Evolutionary conservation across 2,888 invertebrate genomes (phyloP).

Genomic region (Lomographa bimaculata): DNA sequence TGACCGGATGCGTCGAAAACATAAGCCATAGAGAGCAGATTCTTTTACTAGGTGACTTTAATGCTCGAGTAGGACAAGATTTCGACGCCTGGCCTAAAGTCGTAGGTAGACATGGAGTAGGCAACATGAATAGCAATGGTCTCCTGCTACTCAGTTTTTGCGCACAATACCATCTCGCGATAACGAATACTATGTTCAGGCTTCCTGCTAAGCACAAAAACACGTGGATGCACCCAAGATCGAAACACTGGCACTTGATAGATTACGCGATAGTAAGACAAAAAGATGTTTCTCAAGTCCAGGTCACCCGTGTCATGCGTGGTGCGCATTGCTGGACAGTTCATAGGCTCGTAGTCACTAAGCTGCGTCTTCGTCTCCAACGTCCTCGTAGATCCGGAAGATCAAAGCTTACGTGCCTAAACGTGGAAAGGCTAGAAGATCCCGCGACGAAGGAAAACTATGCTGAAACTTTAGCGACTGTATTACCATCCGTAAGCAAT

Average conservation of each 20-base stretch:
- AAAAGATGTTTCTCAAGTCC: neutral
- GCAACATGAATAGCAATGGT: slow-evolving; percentile 36
- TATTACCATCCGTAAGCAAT: too few species aligned
- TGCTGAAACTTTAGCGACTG: too few species aligned
- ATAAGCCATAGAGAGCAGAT: slow-evolving; percentile 2
- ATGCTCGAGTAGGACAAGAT: slow-evolving; percentile 6
- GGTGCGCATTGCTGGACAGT: too few species aligned
- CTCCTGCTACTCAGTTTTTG: slow-evolving; percentile 2
- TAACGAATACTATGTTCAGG: slow-evolving; percentile 2
- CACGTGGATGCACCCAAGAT: slow-evolving; percentile 2
- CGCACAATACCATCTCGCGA: slow-evolving; percentile 1
- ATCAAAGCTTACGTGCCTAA: neutral
- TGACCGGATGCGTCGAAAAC: slow-evolving; percentile 6
- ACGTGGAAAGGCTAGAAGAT: neutral
- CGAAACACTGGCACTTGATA: neutral
- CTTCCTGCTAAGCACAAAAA: slow-evolving; percentile 1
- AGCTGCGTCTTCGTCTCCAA: neutral
- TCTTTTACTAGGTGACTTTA: slow-evolving; percentile 6
- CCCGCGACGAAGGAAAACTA: too few species aligned
- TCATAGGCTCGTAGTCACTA: too few species aligned
- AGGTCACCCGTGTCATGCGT: slow-evolving; percentile 1
- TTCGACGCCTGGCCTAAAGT: slow-evolving; percentile 26
- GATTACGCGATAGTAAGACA: neutral
- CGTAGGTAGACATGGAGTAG: slow-evolving; percentile 36
- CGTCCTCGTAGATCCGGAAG: neutral